Evolutionary conservation across 2,113 vertebrate species (phyloP).

Genomic region (Neotoma lepida): DNA sequence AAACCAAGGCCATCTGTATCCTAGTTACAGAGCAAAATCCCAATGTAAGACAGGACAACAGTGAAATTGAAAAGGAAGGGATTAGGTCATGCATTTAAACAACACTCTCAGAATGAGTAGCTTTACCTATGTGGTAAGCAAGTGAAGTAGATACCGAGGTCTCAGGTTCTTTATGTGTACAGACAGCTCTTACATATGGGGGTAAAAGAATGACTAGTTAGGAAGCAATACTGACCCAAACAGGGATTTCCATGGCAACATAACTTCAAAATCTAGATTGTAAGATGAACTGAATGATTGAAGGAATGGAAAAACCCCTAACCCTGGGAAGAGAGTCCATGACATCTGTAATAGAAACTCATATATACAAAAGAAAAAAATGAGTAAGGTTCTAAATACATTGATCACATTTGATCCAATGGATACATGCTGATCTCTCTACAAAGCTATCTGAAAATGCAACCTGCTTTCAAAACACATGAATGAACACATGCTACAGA

Average conservation of each 20-base stretch:
- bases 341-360: not conserved
- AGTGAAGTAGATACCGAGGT: not conserved
- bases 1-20: not conserved
- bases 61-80: not conserved
- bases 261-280: constrained; percentile 23
- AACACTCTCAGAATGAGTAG: not conserved
- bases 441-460: not conserved
- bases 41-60: not conserved
- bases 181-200: not conserved
- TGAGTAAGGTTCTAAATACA: not conserved
- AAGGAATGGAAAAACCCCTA: not conserved
- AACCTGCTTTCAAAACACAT: constrained; percentile 5
- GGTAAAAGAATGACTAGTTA: constrained; percentile 1
- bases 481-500: not conserved
- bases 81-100: not conserved
- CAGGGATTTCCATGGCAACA: not conserved
- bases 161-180: not conserved
- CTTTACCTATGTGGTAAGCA: not conserved
- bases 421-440: not conserved
- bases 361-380: not conserved
- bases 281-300: constrained; percentile 1
- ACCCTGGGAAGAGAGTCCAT: not conserved
- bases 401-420: not conserved
- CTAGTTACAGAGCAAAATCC: not conserved
- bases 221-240: not conserved